Evolutionary conservation across 1,140 invertebrate species (phyloP).

Genomic region (Oryctes rhinoceros): DNA sequence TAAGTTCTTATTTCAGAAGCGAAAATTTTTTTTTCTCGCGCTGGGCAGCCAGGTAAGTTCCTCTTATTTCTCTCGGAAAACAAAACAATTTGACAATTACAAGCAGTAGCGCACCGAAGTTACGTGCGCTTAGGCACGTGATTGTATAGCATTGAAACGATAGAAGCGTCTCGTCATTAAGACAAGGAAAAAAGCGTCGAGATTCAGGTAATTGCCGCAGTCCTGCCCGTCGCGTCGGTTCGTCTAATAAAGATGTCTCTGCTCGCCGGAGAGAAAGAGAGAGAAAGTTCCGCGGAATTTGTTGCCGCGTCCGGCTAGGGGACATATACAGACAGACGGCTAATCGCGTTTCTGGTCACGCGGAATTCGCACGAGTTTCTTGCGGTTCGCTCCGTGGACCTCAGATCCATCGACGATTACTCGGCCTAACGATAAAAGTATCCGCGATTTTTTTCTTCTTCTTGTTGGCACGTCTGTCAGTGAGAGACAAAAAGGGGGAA

Average conservation of each 20-base stretch:
- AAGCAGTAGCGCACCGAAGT: no score
- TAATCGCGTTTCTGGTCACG: slow-evolving; percentile 3
- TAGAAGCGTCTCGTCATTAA: background rate
- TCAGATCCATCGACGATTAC: background rate
- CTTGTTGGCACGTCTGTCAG: background rate
- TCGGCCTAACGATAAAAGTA: background rate
- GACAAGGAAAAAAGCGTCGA: background rate
- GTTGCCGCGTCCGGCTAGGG: background rate
- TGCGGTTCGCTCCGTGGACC: background rate
- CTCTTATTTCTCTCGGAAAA: no score
- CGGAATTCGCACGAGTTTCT: background rate
- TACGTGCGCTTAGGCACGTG: no score
- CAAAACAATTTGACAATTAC: no score
- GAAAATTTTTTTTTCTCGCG: no score
- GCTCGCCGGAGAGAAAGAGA: background rate
- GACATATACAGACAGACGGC: background rate
- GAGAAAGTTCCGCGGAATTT: background rate
- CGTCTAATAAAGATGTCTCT: background rate
- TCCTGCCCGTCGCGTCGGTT: background rate
- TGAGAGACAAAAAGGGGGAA: background rate
- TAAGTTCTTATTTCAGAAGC: no score
- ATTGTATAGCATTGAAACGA: no score
- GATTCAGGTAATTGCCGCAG: background rate
- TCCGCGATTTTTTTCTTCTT: background rate
- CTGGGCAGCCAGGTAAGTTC: no score